Evolutionary conservation across 2,113 vertebrate genomes (phyloP).

Genomic region (Thymallus thymallus): DNA sequence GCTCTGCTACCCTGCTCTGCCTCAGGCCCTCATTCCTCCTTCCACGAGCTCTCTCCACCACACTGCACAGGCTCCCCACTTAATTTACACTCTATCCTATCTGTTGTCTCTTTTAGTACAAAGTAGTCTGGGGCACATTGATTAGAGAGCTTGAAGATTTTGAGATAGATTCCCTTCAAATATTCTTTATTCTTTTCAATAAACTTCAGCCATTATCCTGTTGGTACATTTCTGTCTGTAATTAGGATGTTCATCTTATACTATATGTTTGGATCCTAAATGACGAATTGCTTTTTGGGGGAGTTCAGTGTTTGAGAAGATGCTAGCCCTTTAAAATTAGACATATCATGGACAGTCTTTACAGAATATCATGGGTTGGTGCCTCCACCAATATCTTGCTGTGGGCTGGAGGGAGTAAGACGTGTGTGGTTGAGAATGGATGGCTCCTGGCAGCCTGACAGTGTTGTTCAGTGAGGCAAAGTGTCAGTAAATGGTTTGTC

Average conservation of each 20-base stretch:
- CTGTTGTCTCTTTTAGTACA: constrained; percentile 44
- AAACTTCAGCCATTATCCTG: not conserved
- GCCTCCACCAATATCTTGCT: constrained; percentile 59
- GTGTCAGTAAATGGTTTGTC: constrained; percentile 87
- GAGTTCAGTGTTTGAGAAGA: constrained; percentile 33
- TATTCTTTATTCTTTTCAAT: not conserved
- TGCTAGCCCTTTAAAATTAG: constrained; percentile 56
- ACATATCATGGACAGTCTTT: constrained; percentile 39
- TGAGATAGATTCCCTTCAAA: not conserved
- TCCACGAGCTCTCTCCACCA: constrained; percentile 30
- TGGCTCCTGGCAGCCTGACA: constrained; percentile 78
- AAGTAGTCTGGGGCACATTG: constrained; percentile 35
- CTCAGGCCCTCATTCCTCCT: constrained; percentile 60
- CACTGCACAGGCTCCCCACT: constrained; percentile 66
- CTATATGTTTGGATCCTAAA: not conserved
- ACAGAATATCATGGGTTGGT: constrained; percentile 59
- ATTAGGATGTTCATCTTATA: not conserved
- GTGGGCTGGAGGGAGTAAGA: constrained; percentile 67
- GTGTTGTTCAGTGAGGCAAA: constrained; percentile 82
- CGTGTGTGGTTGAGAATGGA: constrained; percentile 77
- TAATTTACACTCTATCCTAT: constrained; percentile 69
- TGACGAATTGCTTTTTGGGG: constrained; percentile 25
- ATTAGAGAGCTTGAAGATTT: not conserved
- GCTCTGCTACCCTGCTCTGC: constrained; percentile 22
- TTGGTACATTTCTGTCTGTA: not conserved